phyloP scores from a whole-genome alignment of 2,888 invertebrate genomes.

The Dinocampus coccinellae region DNA sequence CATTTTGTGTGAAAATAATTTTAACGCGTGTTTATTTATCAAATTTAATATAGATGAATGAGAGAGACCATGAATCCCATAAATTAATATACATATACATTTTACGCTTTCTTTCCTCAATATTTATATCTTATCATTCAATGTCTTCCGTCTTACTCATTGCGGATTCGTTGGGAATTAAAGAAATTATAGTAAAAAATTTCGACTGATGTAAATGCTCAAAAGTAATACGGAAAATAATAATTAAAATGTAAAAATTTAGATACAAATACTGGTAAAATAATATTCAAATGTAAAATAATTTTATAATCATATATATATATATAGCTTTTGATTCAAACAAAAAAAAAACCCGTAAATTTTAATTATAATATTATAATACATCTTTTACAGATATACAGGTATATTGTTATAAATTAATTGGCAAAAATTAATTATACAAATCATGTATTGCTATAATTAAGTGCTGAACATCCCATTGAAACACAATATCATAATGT shows the following conservation, averaged over 20 bases:
- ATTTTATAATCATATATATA: conserved; percentile 29
- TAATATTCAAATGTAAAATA: conserved; percentile 27
- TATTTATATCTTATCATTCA: conserved; percentile 23
- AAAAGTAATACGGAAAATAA: too few species aligned
- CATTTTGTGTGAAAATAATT: conserved; percentile 20
- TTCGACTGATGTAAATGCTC: too few species aligned
- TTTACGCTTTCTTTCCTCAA: neutral
- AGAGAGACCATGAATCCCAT: too few species aligned
- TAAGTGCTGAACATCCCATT: neutral
- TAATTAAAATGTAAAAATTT: neutral
- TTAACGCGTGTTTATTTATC: neutral
- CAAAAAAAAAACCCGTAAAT: neutral
- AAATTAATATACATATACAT: too few species aligned
- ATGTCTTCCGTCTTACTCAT: conserved; percentile 25
- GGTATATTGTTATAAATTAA: neutral
- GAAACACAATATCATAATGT: neutral
- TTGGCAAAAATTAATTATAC: neutral
- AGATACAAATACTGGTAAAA: conserved; percentile 33
- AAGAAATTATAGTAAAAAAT: neutral
- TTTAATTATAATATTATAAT: neutral
- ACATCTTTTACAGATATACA: neutral
- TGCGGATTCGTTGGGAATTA: neutral
- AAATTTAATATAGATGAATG: neutral
- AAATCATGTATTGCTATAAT: neutral
- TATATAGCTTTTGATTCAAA: neutral